phyloP scores from a whole-genome alignment of 2,888 invertebrate genomes.

The Mythimna vitellina region DNA sequence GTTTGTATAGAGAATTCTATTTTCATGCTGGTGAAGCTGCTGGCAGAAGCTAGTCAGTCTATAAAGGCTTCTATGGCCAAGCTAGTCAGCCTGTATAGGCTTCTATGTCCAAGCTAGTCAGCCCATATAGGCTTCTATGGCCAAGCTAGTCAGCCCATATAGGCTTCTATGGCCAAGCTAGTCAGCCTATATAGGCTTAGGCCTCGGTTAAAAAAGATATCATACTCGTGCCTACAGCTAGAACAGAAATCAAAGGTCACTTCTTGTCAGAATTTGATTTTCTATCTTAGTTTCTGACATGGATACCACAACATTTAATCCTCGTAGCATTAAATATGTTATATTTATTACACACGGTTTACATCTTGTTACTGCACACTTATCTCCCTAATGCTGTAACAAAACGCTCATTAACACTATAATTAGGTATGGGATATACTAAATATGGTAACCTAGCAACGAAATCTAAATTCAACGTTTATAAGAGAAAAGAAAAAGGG shows the following conservation, averaged over 20 bases:
- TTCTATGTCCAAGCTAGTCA: too few relatives aligned
- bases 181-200: too few relatives aligned
- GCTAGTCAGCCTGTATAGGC: too few relatives aligned
- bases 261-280: neutral
- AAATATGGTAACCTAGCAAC: constrained; percentile 3
- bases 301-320: constrained; percentile 12
- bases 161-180: too few relatives aligned
- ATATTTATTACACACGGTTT: neutral
- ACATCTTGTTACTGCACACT: constrained; percentile 13
- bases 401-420: constrained; percentile 43
- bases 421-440: constrained; percentile 13
- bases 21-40: too few relatives aligned
- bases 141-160: too few relatives aligned
- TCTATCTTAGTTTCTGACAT: neutral
- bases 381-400: constrained; percentile 32
- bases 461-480: neutral
- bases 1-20: too few relatives aligned
- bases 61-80: too few relatives aligned
- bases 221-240: neutral
- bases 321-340: too few relatives aligned
- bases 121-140: too few relatives aligned
- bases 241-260: too few relatives aligned
- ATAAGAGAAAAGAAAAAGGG: neutral
- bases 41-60: too few relatives aligned
- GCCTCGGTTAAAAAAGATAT: neutral